Evolutionary conservation across 2,113 vertebrate species (phyloP).

Genomic region (Accipiter virgatus): DNA sequence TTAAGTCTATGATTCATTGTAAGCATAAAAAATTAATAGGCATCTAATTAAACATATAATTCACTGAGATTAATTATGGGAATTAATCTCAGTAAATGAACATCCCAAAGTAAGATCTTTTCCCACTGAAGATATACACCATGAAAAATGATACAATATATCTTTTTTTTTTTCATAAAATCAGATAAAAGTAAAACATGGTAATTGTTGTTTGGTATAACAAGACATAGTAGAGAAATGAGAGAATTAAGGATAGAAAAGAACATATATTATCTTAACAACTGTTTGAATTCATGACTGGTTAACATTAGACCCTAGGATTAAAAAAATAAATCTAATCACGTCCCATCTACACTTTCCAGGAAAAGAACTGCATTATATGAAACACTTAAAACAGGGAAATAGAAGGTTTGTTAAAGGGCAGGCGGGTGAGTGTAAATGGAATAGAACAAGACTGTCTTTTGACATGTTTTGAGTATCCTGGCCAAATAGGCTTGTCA

Average conservation of each 20-base stretch:
- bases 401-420: neutral
- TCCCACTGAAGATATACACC: neutral
- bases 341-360: neutral
- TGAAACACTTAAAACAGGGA: neutral
- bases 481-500: neutral
- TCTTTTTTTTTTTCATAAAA: constrained; percentile 23
- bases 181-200: constrained; percentile 1
- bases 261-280: neutral
- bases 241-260: neutral
- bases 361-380: neutral
- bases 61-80: constrained; percentile 48
- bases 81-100: constrained; percentile 54
- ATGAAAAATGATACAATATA: neutral
- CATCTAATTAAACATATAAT: constrained; percentile 64
- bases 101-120: constrained; percentile 10
- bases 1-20: constrained; percentile 24
- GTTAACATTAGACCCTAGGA: neutral
- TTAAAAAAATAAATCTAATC: neutral
- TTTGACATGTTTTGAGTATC: neutral
- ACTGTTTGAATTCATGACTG: neutral
- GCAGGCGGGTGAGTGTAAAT: neutral
- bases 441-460: neutral
- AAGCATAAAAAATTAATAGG: constrained; percentile 51
- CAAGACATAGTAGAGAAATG: neutral
- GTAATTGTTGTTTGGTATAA: constrained; percentile 42